Conservation (phyloP, 1,140 invertebrate genomes). For the Drosophila yakuba region DNA sequence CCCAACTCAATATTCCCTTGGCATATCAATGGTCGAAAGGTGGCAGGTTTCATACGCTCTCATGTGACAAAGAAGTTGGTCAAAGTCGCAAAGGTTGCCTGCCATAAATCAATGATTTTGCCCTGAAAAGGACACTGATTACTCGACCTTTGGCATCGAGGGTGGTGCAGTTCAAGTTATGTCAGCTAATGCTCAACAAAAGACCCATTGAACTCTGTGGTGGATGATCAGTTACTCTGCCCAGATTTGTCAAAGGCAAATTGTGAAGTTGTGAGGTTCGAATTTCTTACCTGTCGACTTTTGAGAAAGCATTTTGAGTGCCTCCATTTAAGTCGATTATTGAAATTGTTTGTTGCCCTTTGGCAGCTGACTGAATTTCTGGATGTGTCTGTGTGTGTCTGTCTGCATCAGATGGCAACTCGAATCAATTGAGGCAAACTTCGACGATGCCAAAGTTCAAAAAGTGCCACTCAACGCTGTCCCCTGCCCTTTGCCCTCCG, state of each 20-base stretch:
- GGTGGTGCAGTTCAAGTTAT: slow-evolving; percentile 31
- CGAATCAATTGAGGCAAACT: slow-evolving; percentile 73
- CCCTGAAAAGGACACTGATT: slow-evolving; percentile 54
- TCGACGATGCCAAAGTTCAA: slow-evolving; percentile 76
- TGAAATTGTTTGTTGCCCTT: slow-evolving; percentile 67
- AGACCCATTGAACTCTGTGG: slow-evolving; percentile 7
- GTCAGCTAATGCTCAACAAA: slow-evolving; percentile 34
- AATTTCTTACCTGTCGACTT: slow-evolving; percentile 38
- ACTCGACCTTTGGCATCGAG: slow-evolving; percentile 4
- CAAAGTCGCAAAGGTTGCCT: slow-evolving; percentile 33
- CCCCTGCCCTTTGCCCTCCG: slow-evolving; percentile 4
- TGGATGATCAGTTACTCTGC: slow-evolving; percentile 21
- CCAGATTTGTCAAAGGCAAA: slow-evolving; percentile 46
- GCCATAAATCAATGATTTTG: slow-evolving; percentile 64
- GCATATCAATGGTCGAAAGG: slow-evolving; percentile 35
- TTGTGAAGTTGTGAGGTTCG: slow-evolving; percentile 44
- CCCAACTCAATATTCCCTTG: slow-evolving; percentile 34
- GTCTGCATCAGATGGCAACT: slow-evolving; percentile 51
- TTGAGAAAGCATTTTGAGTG: slow-evolving; percentile 42
- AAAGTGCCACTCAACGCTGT: slow-evolving; percentile 70
- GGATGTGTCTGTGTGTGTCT: slow-evolving; percentile 31
- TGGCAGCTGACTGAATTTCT: slow-evolving; percentile 41
- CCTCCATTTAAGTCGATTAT: slow-evolving; percentile 53
- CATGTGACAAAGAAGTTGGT: slow-evolving; percentile 43
- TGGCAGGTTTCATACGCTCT: slow-evolving; percentile 9